Evolutionary conservation across 2,888 invertebrate genomes (phyloP).

Genomic region (Theodoxus fluviatilis): DNA sequence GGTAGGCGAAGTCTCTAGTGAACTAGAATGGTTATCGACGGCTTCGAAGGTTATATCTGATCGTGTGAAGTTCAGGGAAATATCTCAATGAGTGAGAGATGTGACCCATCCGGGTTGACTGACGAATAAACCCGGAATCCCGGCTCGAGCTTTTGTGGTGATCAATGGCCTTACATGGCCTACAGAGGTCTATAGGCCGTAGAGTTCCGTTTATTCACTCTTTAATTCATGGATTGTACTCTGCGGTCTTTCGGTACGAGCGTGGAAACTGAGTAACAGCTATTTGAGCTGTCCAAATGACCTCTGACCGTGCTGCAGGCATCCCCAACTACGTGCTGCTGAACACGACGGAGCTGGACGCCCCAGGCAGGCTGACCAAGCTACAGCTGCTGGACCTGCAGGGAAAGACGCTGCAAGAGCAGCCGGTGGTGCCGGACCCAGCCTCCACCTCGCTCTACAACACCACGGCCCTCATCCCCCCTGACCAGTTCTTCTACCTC

Average conservation of each 20-base stretch:
- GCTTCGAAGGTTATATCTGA: too few species aligned
- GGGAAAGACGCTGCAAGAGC: conserved; percentile 55
- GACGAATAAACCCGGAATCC: too few species aligned
- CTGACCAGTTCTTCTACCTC: conserved; percentile 76
- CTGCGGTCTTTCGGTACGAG: neutral
- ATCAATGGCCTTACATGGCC: too few species aligned
- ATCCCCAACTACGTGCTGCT: conserved; percentile 65
- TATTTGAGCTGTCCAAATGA: too few species aligned
- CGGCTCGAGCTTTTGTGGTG: too few species aligned
- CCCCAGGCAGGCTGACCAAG: conserved; percentile 60
- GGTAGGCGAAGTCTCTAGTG: too few species aligned
- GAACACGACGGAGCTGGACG: conserved; percentile 65
- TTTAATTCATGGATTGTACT: neutral
- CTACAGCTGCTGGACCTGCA: conserved; percentile 60
- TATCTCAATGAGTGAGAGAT: too few species aligned
- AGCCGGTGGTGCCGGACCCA: conserved; percentile 52
- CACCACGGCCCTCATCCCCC: conserved; percentile 73
- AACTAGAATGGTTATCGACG: too few species aligned
- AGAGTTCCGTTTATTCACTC: neutral
- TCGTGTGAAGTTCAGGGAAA: too few species aligned
- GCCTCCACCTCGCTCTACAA: conserved; percentile 66
- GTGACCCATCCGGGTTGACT: too few species aligned
- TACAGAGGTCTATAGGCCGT: too few species aligned
- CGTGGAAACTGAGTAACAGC: too few species aligned
- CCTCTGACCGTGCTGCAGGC: conserved; percentile 47